Evolutionary conservation across 1,140 invertebrate genomes (phyloP).

Genomic region (Pteromalus puparum): DNA sequence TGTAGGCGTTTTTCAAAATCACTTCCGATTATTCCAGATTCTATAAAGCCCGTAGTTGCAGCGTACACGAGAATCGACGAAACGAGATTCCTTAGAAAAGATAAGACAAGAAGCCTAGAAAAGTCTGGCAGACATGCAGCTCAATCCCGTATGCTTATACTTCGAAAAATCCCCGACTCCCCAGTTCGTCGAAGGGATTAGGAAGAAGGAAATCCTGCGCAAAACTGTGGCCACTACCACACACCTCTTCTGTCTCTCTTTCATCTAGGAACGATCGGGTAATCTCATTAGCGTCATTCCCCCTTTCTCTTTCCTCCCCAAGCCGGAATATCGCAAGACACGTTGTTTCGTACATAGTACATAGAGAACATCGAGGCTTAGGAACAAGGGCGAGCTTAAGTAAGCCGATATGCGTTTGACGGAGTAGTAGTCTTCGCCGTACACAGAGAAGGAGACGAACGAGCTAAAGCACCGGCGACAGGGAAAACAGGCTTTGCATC

Average conservation of each 20-base stretch:
- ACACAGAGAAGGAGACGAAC: not conserved
- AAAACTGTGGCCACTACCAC: not conserved
- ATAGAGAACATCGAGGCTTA: not conserved
- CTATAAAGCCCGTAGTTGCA: too few relatives aligned
- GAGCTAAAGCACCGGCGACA: conserved; percentile 54
- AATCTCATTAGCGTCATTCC: conserved; percentile 54
- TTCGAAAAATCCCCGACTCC: not conserved
- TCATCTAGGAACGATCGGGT: conserved; percentile 26
- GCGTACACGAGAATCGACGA: not conserved
- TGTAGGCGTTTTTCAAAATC: too few relatives aligned
- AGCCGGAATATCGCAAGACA: too few relatives aligned
- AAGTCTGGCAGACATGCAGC: not conserved
- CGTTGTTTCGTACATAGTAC: not conserved
- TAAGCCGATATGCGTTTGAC: conserved; percentile 55
- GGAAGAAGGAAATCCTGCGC: not conserved
- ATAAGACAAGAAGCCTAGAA: not conserved
- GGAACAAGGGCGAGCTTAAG: conserved; percentile 18
- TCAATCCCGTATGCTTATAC: not conserved
- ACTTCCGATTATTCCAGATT: too few relatives aligned
- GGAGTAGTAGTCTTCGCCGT: not conserved
- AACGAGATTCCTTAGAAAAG: not conserved
- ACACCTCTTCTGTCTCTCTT: not conserved
- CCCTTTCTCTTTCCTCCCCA: not conserved
- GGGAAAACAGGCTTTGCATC: conserved; percentile 61
- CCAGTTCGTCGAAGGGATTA: not conserved